Conservation (phyloP, 2,888 invertebrate species). For the Lasioglossum villosulum region DNA sequence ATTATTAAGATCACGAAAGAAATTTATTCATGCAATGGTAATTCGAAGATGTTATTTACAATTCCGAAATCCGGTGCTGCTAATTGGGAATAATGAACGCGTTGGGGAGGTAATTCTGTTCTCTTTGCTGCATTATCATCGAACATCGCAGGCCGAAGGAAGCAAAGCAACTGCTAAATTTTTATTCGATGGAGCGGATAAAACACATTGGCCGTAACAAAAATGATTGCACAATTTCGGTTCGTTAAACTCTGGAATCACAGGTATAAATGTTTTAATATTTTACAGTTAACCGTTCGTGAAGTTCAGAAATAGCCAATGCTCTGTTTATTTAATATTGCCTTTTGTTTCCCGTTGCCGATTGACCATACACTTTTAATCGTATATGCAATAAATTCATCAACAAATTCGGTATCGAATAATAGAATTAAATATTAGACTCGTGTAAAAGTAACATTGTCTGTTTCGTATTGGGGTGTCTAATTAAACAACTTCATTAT, state of each 20-base stretch:
- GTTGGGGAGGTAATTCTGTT: background rate
- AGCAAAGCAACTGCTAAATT: background rate
- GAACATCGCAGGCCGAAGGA: background rate
- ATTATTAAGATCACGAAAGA: background rate
- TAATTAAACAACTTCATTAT: no score
- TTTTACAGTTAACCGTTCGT: constrained; percentile 13
- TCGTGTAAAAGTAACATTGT: background rate
- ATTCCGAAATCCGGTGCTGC: background rate
- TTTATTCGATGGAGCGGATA: constrained; percentile 1
- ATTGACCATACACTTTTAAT: background rate
- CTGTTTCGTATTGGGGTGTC: no score
- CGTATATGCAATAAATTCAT: background rate
- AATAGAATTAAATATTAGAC: background rate
- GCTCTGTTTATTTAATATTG: constrained; percentile 5
- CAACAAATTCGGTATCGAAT: background rate
- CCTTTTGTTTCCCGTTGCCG: background rate
- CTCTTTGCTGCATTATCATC: background rate
- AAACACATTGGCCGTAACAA: background rate
- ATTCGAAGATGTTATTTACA: background rate
- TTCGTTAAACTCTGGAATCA: constrained; percentile 12
- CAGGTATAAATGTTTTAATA: background rate
- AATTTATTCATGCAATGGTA: background rate
- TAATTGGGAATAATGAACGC: constrained; percentile 1
- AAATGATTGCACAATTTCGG: constrained; percentile 12
- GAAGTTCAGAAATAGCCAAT: background rate